Base-by-base conservation (phyloP, 30 jellyfish, hydroid and myxozoan species). In the Pseudorhiza aurosa region DNA sequence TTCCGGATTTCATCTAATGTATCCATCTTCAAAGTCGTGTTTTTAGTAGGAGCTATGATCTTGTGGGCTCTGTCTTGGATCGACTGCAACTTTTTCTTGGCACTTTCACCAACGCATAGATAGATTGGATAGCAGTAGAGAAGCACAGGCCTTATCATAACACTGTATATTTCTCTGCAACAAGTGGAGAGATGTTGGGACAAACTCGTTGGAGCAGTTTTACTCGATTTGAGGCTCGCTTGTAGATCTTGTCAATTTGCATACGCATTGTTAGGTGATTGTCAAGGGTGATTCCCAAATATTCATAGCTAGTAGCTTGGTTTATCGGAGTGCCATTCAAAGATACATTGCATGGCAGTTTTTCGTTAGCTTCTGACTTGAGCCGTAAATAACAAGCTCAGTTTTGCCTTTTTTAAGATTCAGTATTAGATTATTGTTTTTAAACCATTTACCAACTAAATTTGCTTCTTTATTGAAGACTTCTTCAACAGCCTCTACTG, bases 31-130 rank as follows among this genome's bases (percentile, higher is more conserved):
- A 65, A 42, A 36, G 63, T 0, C 80, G 63, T 65, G 35, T 26
- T 65, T n/a, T 65, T 59, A 29, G 36, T 11, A 25, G 74, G 51
- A 24, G 26, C 62, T 27, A 47, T 3, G 18, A 5, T 47, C 18
- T 8, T n/a, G 18, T 47, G 25, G 62, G 62, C 62, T 47, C 62
- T 50, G 29, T 50, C 65, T n/a, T 50, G 29, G 8, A 50, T 70
- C 43, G 76, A 42, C 28, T 70, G 85, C 87, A 73, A 35, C 36
- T 73, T 73, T 47, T 57, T 15, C n/a, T 73, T 73, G 87, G 87
- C 75, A 18, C 26, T 46, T 7, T 73, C 80, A 18, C 75, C 80
- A 25, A 46, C 25, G 87, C 87, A 18, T 72, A 27, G 0, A 36
- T 72, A 72, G 18, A 72, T 78, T 72, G 63, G 86, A 47, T 51